Percentiles rank a stretch among this genome's conserved stretches.
Evolutionary conservation across 2,888 invertebrate genomes (phyloP).

Genomic region (Byasa hedistus): DNA sequence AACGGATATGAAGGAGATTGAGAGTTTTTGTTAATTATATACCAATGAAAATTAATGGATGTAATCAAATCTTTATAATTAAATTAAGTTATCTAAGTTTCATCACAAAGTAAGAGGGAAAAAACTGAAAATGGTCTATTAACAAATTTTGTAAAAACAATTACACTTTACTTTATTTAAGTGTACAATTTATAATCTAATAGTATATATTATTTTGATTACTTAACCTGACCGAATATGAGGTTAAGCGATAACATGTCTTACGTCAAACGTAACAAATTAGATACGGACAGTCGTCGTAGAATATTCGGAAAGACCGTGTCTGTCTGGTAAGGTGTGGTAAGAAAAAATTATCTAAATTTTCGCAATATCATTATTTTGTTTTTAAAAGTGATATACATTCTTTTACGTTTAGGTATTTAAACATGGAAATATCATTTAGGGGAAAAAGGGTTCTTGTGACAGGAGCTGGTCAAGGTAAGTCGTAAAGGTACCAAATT

Average conservation of each 20-base stretch:
- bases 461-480: conserved; percentile 92
- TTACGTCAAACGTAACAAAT: conserved; percentile 6
- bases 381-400: neutral
- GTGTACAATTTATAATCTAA: too few relatives aligned
- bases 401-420: neutral
- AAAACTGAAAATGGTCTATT: too few relatives aligned
- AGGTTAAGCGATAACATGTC: conserved; percentile 21
- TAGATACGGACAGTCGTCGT: conserved; percentile 2
- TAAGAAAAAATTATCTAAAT: neutral
- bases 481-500: conserved; percentile 20
- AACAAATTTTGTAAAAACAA: too few relatives aligned
- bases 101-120: too few relatives aligned
- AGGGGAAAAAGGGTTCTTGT: conserved; percentile 88
- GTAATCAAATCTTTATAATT: too few relatives aligned
- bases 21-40: too few relatives aligned
- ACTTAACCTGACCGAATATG: conserved; percentile 17
- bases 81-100: too few relatives aligned
- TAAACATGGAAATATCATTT: conserved; percentile 74
- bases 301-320: neutral
- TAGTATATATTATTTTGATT: conserved; percentile 6
- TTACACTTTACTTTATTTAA: too few relatives aligned
- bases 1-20: too few relatives aligned
- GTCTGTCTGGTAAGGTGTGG: conserved; percentile 10
- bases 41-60: too few relatives aligned
- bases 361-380: neutral